A percentile compares a stretch with the other conserved stretches of the same genome.
Evolutionary conservation across 1,140 invertebrate species (phyloP).

Genomic region (Diabrotica undecimpunctata): DNA sequence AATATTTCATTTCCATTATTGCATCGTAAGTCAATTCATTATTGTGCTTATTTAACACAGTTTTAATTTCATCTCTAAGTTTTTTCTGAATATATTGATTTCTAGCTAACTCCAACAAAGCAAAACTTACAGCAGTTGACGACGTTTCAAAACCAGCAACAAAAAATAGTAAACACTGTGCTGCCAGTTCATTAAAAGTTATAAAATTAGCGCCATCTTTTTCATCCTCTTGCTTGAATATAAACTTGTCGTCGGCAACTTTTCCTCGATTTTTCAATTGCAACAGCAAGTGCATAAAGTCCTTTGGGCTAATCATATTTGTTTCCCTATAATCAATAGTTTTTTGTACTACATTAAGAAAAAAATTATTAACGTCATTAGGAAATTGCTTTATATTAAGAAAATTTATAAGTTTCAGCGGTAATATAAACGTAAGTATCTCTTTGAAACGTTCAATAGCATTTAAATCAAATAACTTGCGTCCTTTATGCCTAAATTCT

Average conservation of each 20-base stretch:
- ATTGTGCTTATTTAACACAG: conserved; percentile 47
- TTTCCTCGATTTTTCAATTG: conserved; percentile 17
- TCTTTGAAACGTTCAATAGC: not conserved
- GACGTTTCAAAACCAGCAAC: conserved; percentile 53
- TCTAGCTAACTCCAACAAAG: conserved; percentile 49
- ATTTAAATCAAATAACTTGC: conserved; percentile 21
- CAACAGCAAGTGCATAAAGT: conserved; percentile 21
- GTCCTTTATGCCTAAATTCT: conserved; percentile 47
- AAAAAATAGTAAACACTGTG: conserved; percentile 34
- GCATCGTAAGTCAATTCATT: conserved; percentile 54
- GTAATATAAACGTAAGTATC: not conserved
- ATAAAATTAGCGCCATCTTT: conserved; percentile 34
- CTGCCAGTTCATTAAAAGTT: conserved; percentile 32
- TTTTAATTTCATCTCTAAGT: conserved; percentile 48
- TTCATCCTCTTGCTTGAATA: not conserved
- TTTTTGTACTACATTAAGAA: conserved; percentile 36
- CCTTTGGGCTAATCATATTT: conserved; percentile 36
- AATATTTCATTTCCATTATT: conserved; percentile 53
- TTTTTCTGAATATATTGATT: conserved; percentile 50
- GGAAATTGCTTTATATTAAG: conserved; percentile 7
- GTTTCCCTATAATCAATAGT: conserved; percentile 44
- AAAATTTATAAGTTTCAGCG: not conserved
- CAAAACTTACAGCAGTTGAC: conserved; percentile 47
- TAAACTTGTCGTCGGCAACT: not conserved
- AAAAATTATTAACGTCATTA: conserved; percentile 43